phyloP scores from a whole-genome alignment of 1,140 invertebrate species.

The Pseudachorutes palmiensis region DNA sequence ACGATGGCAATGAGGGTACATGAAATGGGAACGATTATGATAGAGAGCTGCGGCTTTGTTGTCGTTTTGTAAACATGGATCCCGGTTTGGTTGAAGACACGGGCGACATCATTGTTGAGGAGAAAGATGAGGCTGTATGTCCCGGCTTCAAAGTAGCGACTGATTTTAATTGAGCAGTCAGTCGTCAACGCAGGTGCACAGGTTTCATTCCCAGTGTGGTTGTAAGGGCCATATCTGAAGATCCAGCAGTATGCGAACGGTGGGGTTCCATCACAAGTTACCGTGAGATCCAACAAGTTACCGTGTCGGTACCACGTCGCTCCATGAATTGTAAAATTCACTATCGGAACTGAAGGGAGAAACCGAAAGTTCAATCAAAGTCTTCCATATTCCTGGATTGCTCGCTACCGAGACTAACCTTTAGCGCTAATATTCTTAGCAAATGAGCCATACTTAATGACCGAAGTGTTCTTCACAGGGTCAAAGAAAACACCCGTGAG shows the following conservation, averaged over 20 bases:
- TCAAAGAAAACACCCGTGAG: conserved; percentile 26
- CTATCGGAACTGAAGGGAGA: conserved; percentile 34
- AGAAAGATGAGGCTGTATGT: conserved; percentile 64
- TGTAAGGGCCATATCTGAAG: conserved; percentile 58
- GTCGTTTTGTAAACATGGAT: conserved; percentile 53
- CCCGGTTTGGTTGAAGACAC: conserved; percentile 56
- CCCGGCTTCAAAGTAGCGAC: conserved; percentile 56
- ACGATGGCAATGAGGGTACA: conserved; percentile 69
- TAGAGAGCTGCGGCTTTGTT: conserved; percentile 66
- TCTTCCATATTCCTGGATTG: no score
- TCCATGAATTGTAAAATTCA: conserved; percentile 32
- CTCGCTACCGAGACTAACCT: no score
- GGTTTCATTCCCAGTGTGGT: conserved; percentile 58
- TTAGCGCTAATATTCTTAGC: conserved; percentile 25
- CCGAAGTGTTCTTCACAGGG: neutral
- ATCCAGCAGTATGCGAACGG: conserved; percentile 53
- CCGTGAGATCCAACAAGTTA: conserved; percentile 59
- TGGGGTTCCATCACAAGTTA: conserved; percentile 61
- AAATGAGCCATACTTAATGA: conserved; percentile 25
- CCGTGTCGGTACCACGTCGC: conserved; percentile 60
- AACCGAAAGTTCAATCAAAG: conserved; percentile 8
- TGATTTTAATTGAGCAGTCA: conserved; percentile 54
- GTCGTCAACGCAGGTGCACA: conserved; percentile 32
- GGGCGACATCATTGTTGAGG: conserved; percentile 62
- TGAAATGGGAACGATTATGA: conserved; percentile 71